Evolutionary conservation across 2,797 vertebrate genomes (phyloP).

Genomic region (Crocodylus rhombifer): DNA sequence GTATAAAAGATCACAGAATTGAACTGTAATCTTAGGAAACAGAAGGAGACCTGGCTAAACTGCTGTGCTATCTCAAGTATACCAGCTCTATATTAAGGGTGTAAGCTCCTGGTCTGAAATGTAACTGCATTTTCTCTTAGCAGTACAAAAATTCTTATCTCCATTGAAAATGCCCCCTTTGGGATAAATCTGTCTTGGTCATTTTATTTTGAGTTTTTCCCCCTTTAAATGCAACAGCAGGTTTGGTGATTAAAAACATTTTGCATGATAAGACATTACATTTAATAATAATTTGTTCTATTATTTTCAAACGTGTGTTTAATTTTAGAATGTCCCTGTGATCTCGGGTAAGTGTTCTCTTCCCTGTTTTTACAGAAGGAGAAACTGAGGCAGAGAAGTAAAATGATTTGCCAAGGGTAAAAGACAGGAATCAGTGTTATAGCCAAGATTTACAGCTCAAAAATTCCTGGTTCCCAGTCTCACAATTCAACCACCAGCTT

Average conservation of each 20-base stretch:
- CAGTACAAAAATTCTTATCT: not conserved
- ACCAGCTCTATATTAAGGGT: not conserved
- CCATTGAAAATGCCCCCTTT: not conserved
- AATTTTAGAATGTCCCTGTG: not conserved
- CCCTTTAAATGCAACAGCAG: not conserved
- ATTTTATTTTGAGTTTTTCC: not conserved
- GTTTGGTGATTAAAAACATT: conserved; percentile 8
- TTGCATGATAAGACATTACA: not conserved
- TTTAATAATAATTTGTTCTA: not conserved
- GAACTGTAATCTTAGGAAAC: not conserved
- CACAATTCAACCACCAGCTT: not conserved
- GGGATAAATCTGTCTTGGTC: not conserved
- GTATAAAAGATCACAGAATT: not conserved
- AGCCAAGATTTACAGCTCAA: not conserved
- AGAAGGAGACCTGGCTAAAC: not conserved
- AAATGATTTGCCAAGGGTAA: not conserved
- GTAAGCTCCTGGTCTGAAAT: conserved; percentile 21
- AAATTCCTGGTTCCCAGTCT: not conserved
- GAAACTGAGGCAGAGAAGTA: conserved; percentile 12
- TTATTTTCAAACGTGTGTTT: not conserved
- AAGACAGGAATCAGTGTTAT: not conserved
- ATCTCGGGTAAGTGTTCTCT: not conserved
- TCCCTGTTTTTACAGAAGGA: not conserved
- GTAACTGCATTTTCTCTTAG: conserved; percentile 23
- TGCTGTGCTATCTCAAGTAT: not conserved